Evolutionary conservation across 2,113 vertebrate genomes (phyloP), one percentile per base, ranked within the genome.

Genomic region (Atherinomorus stipes): DNA sequence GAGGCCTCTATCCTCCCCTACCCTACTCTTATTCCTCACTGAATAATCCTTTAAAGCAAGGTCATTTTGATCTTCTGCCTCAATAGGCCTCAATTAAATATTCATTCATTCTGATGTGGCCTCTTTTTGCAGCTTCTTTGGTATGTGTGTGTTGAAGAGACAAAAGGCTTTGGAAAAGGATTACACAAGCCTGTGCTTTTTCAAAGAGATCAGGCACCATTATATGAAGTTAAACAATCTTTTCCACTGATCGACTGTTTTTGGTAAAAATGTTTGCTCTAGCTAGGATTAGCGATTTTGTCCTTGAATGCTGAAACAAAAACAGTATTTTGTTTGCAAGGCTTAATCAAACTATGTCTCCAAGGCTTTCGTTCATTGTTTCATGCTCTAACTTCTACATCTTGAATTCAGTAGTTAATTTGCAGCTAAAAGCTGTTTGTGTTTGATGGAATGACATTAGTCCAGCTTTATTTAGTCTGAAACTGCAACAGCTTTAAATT

Each of bases 51-150:
- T 93, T 91, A 90, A 90, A 93, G 89, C 93, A 91, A 94, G 93
- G 93, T 94, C 91, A 94, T 94, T 90, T 92, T 93, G 92, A 93
- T 94, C 93, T 92, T 91, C 86, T 91, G 85, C 84, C 84, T 94
- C 93, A 95, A 93, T 92, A 88, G 92, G 88, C 87, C 89, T 89
- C 92, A 91, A 95, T 94, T 93, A 94, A 94, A 93, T 93, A 93
- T 94, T 92, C 89, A 94, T 94, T 93, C 90, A 94, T 90, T 91
- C 88, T 87, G 91, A 89, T 87, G 88, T 91, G 90, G 90, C 89
- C 90, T 93, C 87, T 90, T 88, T 28, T 82, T 31, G 84, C 88
- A 87, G 84, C 74, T 88, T 92, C 91, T 91, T 90, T 91, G 88
- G 87, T 88, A 90, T 92, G 89, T 90, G 89, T 90, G 87, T 84